phyloP scores from a whole-genome alignment of 2,888 invertebrate species.

The Clostera curtula region DNA sequence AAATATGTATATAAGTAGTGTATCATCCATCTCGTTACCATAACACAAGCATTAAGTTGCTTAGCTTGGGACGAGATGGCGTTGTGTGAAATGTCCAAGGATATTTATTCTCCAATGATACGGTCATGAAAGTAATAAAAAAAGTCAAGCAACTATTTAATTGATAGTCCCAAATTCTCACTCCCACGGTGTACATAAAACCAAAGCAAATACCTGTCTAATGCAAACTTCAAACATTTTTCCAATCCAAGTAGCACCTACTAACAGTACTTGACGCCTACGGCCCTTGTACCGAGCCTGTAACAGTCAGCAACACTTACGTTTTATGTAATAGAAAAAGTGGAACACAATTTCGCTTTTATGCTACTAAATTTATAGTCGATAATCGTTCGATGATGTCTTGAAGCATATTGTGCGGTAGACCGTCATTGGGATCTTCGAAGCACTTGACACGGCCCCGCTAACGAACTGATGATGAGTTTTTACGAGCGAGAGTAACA shows the following conservation, averaged over 20 bases:
- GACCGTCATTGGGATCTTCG: conserved; percentile 21
- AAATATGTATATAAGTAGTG: too few relatives aligned
- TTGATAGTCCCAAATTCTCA: conserved; percentile 18
- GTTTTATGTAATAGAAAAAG: conserved; percentile 1
- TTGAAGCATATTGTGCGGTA: conserved; percentile 13
- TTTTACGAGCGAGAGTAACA: conserved; percentile 26
- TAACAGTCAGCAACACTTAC: conserved; percentile 16
- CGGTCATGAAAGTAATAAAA: not conserved
- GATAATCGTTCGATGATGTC: conserved; percentile 11
- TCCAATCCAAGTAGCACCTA: conserved; percentile 29
- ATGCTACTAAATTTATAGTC: conserved; percentile 5
- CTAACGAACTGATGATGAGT: conserved; percentile 47
- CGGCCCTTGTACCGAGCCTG: conserved; percentile 25
- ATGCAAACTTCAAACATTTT: conserved; percentile 40
- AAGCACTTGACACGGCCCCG: conserved; percentile 43
- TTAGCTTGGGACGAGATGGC: too few relatives aligned
- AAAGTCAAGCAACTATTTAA: conserved; percentile 8
- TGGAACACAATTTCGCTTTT: conserved; percentile 11
- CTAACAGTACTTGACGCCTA: conserved; percentile 54
- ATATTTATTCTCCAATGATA: too few relatives aligned
- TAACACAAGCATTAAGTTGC: too few relatives aligned
- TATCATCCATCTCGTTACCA: too few relatives aligned
- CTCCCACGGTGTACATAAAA: conserved; percentile 36
- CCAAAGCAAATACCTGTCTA: conserved; percentile 40
- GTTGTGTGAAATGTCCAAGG: too few relatives aligned